Evolutionary conservation across 2,113 vertebrate species (phyloP), one percentile per base, ranked within the genome.

Genomic region (Psammodynastes pulverulentus): DNA sequence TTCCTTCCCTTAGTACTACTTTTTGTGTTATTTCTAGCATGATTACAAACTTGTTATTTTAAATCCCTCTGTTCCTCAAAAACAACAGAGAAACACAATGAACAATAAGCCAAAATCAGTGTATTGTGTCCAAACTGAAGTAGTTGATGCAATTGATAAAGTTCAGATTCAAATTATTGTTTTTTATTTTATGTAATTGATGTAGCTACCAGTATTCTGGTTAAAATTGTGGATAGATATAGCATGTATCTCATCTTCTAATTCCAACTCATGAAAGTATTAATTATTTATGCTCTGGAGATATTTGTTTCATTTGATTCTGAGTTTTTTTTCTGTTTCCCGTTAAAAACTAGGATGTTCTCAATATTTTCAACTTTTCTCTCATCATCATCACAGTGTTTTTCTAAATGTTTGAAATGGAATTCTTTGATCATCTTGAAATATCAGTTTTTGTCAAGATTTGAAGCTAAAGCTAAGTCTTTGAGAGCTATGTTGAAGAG

Each of bases 321-420:
- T 39, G 21, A 90, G 5, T 51, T 91, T n/a, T 86, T 88, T 90
- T 46, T 45, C 45, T 62, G 45, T 84, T 86, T 3, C 72, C 92
- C 39, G 3, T 9, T 29, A 5, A 13, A 43, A 89, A 85, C 49
- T 49, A 0, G 21, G 19, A 67, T 62, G 43, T 34, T 86, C 29
- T 86, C 52, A 91, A 3, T 15, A 10, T 84, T 21, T 39, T 43
- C n/a, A n/a, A n/a, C 84, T 88, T 49, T 26, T 7, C 29, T 86
- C 0, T 0, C 48, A 48, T 10, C 0, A 34, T 46, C 62, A 43
- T 19, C 26, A 62, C 49, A 6, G 5, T 26, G 62, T 34, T 6
- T 43, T 13, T 43, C 93, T 95, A 88, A 93, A 87, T 34, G 92
- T 91, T 45, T 91, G 88, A 89, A 95, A 93, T 29, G 13, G 90